These are phyloP conservation scores for Coregonus suidteri DNA, from an alignment of 2,797 vertebrate genomes.

Conservation along the genomic window DNA sequence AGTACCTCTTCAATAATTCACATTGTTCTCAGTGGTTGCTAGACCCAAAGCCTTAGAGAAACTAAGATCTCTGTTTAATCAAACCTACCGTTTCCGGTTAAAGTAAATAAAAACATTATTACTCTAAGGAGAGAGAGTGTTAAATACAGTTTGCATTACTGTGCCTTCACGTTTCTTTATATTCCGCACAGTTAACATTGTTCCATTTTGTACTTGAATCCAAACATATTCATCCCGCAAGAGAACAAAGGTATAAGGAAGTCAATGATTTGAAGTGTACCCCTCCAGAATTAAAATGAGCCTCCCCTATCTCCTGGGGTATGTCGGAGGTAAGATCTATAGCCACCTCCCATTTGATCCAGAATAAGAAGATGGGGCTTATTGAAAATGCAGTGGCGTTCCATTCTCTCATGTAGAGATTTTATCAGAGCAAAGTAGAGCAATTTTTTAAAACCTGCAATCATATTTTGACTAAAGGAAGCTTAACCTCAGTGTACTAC, in stretches of 20 bases:
- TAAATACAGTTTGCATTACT: not conserved
- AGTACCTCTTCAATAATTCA: not conserved
- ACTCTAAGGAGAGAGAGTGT: not conserved
- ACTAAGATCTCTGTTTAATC: not conserved
- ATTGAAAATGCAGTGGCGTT: slow-evolving; percentile 38
- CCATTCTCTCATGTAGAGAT: slow-evolving; percentile 29
- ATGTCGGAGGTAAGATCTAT: slow-evolving; percentile 48
- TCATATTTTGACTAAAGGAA: slow-evolving; percentile 47
- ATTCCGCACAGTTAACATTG: not conserved
- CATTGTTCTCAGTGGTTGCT: not conserved
- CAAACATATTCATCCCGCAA: not conserved
- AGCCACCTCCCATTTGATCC: slow-evolving; percentile 55
- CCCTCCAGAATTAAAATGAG: slow-evolving; percentile 32
- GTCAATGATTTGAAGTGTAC: slow-evolving; percentile 6
- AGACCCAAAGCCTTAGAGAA: not conserved
- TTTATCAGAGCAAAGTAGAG: slow-evolving; percentile 52
- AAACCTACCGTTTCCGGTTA: not conserved
- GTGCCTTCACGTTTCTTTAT: not conserved
- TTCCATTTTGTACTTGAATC: not conserved
- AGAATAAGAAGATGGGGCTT: slow-evolving; percentile 49
- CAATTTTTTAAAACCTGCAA: slow-evolving; percentile 50
- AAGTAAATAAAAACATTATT: not conserved
- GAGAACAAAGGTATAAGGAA: not conserved
- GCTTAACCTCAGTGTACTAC: slow-evolving; percentile 37
- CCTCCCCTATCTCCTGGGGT: slow-evolving; percentile 25